Conservation (phyloP, 64 coral and sea anemone species). For the Stichodactyla helianthus region DNA sequence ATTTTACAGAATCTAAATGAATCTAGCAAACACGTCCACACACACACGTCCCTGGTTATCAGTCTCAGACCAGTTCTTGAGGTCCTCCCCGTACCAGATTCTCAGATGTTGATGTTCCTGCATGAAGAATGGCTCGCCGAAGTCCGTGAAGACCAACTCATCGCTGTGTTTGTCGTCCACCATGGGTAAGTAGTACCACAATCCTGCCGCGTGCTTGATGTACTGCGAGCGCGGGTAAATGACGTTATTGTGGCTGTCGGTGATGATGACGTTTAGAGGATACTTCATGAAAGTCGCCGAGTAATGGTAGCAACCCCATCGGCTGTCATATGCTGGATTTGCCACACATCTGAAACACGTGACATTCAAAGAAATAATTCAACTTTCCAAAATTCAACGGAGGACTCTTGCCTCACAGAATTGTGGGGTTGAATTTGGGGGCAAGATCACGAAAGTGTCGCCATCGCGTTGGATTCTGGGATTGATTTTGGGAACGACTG, state of each 20-base stretch:
- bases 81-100: constrained; percentile 79
- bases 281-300: constrained; percentile 6
- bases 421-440: too few relatives aligned
- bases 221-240: constrained; percentile 37
- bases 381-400: too few relatives aligned
- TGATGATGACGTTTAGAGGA: constrained; percentile 59
- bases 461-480: too few relatives aligned
- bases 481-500: too few relatives aligned
- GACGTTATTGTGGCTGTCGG: constrained; percentile 50
- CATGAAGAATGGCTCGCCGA: constrained; percentile 55
- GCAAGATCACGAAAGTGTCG: too few relatives aligned
- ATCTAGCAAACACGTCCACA: constrained; percentile 53
- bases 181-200: constrained; percentile 72
- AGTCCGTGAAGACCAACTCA: constrained; percentile 61
- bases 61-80: constrained; percentile 39
- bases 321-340: constrained; percentile 52
- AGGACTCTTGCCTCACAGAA: too few relatives aligned
- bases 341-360: constrained; percentile 32
- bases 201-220: constrained; percentile 29
- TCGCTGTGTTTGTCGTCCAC: constrained; percentile 50
- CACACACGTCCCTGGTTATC: constrained; percentile 73
- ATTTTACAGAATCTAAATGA: not conserved
- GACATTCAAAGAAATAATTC: not conserved
- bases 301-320: constrained; percentile 69
- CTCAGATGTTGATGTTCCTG: constrained; percentile 11